These are phyloP conservation scores for Conopomorpha cramerella DNA, from an alignment of 1,140 invertebrate species.

Conservation along the genomic window DNA sequence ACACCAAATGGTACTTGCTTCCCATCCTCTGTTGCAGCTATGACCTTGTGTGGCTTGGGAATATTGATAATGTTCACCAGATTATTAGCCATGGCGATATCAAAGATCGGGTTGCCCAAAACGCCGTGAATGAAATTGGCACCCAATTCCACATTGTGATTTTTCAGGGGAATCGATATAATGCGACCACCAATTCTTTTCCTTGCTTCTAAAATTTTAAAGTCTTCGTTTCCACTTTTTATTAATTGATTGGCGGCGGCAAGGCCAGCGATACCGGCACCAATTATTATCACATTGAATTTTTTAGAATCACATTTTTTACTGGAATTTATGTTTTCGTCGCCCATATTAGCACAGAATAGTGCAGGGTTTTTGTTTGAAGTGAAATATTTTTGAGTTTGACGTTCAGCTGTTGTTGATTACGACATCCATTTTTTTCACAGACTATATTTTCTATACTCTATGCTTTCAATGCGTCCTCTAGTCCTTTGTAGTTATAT, in stretches of 20 bases:
- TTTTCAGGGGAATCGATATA: slow-evolving; percentile 73
- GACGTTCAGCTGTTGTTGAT: slow-evolving; percentile 34
- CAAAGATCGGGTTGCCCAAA: slow-evolving; percentile 82
- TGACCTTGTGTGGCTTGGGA: slow-evolving; percentile 84
- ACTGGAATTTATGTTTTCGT: slow-evolving; percentile 51
- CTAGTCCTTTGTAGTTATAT: too few relatives aligned
- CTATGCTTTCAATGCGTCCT: too few relatives aligned
- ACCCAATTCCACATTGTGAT: slow-evolving; percentile 78
- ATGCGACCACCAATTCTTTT: slow-evolving; percentile 81
- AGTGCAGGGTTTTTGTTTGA: too few relatives aligned
- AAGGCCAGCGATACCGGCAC: slow-evolving; percentile 84
- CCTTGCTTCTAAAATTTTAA: slow-evolving; percentile 80
- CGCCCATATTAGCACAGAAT: slow-evolving; percentile 55
- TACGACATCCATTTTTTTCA: slow-evolving; percentile 11
- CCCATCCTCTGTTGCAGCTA: slow-evolving; percentile 84
- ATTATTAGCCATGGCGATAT: slow-evolving; percentile 81
- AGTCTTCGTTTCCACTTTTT: slow-evolving; percentile 79
- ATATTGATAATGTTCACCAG: slow-evolving; percentile 80
- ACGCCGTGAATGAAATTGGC: slow-evolving; percentile 95
- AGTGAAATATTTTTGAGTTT: slow-evolving; percentile 33
- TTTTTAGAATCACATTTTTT: slow-evolving; percentile 50
- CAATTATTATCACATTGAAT: slow-evolving; percentile 81
- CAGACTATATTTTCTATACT: too few relatives aligned
- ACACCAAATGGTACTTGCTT: slow-evolving; percentile 81
- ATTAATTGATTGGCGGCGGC: slow-evolving; percentile 83